Evolutionary conservation across 2,888 invertebrate species (phyloP).

Genomic region (Ctena decussata): DNA sequence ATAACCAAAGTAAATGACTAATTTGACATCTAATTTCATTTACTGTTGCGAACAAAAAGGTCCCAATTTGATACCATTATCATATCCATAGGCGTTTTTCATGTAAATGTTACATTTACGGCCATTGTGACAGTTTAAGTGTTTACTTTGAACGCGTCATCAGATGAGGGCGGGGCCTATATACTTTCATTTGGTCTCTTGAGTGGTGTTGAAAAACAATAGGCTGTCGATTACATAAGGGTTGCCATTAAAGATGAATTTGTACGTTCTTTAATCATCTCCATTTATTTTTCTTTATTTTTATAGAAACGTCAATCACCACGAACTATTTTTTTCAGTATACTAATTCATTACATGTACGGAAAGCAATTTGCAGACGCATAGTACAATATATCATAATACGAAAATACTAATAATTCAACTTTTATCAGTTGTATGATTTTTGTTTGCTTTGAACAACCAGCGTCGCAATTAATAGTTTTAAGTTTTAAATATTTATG

Average conservation of each 20-base stretch:
- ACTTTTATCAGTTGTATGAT: too few species aligned
- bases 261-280: background rate
- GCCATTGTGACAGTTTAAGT: constrained; percentile 41
- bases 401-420: too few species aligned
- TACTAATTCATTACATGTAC: too few species aligned
- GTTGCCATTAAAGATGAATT: background rate
- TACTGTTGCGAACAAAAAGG: constrained; percentile 32
- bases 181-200: background rate
- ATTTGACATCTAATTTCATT: constrained; percentile 64
- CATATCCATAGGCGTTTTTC: constrained; percentile 46
- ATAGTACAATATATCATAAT: too few species aligned
- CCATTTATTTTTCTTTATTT: too few species aligned
- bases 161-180: background rate
- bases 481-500: too few species aligned
- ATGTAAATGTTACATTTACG: constrained; percentile 57
- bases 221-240: background rate
- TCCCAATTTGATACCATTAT: constrained; percentile 30
- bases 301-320: too few species aligned
- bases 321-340: too few species aligned
- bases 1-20: constrained; percentile 55
- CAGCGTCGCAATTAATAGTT: too few species aligned
- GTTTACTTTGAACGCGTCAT: background rate
- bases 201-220: background rate
- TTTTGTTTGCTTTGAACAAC: too few species aligned
- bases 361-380: too few species aligned